Conservation (phyloP, 1,140 invertebrate genomes). For the Diabrotica virgifera region DNA sequence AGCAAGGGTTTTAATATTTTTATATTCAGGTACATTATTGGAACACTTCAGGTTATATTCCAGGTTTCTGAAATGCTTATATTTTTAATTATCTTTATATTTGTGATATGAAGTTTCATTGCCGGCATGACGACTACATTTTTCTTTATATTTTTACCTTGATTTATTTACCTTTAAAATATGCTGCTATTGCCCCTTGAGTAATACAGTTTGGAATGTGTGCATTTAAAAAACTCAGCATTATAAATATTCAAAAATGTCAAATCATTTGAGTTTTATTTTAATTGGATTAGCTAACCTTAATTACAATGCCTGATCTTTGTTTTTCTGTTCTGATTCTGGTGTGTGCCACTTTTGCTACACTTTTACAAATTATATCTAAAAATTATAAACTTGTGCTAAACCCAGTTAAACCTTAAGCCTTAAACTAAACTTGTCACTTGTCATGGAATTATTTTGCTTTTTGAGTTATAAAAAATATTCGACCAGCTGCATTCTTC, state of each 20-base stretch:
- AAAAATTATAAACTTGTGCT: too few relatives aligned
- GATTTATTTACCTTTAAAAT: slow-evolving; percentile 57
- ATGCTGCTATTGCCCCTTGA: slow-evolving; percentile 49
- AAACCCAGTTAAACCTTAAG: too few relatives aligned
- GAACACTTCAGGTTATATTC: background rate
- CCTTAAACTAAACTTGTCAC: too few relatives aligned
- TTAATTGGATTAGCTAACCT: too few relatives aligned
- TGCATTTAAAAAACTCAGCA: slow-evolving; percentile 32
- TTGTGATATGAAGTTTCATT: background rate
- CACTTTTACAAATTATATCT: too few relatives aligned
- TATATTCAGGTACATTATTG: slow-evolving; percentile 8
- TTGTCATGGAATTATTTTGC: too few relatives aligned
- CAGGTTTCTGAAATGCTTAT: background rate
- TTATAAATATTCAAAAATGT: slow-evolving; percentile 15
- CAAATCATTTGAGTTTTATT: background rate
- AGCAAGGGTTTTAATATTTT: slow-evolving; percentile 18
- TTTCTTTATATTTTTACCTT: slow-evolving; percentile 24
- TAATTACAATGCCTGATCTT: too few relatives aligned
- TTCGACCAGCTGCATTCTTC: too few relatives aligned
- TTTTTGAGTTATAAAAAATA: too few relatives aligned
- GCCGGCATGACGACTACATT: slow-evolving; percentile 7
- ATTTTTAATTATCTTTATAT: background rate
- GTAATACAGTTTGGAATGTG: slow-evolving; percentile 34
- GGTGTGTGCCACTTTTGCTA: too few relatives aligned
- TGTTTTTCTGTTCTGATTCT: too few relatives aligned